phyloP scores from a whole-genome alignment of 2,888 invertebrate genomes.

The Nysson spinosus region DNA sequence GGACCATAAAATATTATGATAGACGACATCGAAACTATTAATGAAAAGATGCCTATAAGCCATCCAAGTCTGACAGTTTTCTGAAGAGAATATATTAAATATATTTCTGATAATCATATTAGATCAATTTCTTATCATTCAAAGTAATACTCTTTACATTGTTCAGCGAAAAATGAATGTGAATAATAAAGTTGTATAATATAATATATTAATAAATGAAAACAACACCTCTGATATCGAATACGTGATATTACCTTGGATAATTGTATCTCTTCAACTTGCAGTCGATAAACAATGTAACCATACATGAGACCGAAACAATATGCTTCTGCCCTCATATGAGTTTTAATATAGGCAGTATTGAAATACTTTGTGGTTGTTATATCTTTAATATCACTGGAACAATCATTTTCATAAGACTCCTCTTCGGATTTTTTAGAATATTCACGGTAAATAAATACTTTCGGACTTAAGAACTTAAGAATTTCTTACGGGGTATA shows the following conservation, averaged over 20 bases:
- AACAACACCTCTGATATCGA: no score
- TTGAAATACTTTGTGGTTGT: slow-evolving; percentile 82
- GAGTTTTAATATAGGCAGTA: slow-evolving; percentile 85
- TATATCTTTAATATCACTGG: slow-evolving; percentile 83
- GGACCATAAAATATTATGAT: slow-evolving; percentile 83
- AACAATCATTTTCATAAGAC: slow-evolving; percentile 58
- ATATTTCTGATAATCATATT: no score
- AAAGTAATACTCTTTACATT: no score
- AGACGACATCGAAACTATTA: slow-evolving; percentile 81
- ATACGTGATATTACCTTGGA: slow-evolving; percentile 31
- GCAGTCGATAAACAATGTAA: slow-evolving; percentile 82
- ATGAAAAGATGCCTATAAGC: slow-evolving; percentile 59
- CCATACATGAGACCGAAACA: slow-evolving; percentile 84
- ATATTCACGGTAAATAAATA: no score
- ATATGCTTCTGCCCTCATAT: slow-evolving; percentile 86
- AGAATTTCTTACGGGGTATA: slow-evolving; percentile 84
- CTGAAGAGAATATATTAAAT: no score
- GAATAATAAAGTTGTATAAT: no score
- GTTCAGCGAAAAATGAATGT: no score
- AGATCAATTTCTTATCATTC: no score
- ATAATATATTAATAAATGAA: no score
- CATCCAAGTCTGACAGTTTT: slow-evolving; percentile 63
- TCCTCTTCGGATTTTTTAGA: neutral
- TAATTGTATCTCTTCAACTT: slow-evolving; percentile 76
- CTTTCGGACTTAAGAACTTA: no score